A percentile compares a stretch with the other conserved stretches of the same genome.
These are phyloP conservation scores for Sakesphorus luctuosus DNA, from an alignment of 2,113 vertebrate species.

Conservation along the genomic window DNA sequence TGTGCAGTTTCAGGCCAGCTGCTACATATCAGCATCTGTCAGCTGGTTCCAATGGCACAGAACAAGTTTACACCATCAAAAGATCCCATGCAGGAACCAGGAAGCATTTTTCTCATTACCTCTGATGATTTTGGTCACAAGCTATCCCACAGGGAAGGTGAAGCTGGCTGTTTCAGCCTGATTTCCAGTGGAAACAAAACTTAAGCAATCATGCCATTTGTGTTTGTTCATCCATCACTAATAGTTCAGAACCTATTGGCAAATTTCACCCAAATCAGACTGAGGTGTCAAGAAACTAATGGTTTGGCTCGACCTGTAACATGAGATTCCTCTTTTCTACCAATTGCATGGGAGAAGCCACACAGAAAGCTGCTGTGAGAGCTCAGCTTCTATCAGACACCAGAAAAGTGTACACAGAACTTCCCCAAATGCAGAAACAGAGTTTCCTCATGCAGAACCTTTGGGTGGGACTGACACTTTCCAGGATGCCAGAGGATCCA, in stretches of 20 bases:
- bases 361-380: background rate
- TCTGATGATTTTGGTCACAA: background rate
- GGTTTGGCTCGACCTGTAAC: background rate
- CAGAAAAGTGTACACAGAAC: background rate
- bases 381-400: background rate
- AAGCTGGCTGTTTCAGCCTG: background rate
- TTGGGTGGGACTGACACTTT: background rate
- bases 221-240: background rate
- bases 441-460: background rate
- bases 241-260: background rate
- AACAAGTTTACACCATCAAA: background rate
- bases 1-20: background rate
- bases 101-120: constrained; percentile 1
- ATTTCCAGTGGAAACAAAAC: background rate
- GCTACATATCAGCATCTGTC: background rate
- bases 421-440: background rate
- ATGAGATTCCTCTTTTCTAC: background rate
- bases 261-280: background rate
- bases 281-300: background rate
- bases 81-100: background rate
- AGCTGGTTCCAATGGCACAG: background rate
- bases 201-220: background rate
- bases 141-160: background rate
- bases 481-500: background rate
- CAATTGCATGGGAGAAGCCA: background rate